Base-by-base conservation (phyloP, 2,797 vertebrate species). In the Miichthys miiuy region DNA sequence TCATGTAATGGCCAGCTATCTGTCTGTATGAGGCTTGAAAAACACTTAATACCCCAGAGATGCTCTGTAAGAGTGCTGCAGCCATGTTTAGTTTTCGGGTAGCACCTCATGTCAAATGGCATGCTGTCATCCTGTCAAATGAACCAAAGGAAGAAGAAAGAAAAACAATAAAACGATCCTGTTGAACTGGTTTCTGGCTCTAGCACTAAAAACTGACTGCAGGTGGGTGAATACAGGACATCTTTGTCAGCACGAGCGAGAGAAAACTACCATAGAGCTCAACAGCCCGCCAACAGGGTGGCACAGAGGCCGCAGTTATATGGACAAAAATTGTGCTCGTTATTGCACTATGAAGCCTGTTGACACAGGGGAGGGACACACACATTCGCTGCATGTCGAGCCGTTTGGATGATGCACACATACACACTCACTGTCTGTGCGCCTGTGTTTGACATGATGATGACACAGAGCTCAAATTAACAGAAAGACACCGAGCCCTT, bases 381-480 rank as follows among this genome's bases (percentile, higher is more conserved):
- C 42, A 27, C 46, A 21, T 56, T 50, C 2, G 30, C 55, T 47
- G 72, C 18, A 38, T 10, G 14, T 72, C 11, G 20, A 47, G 46
- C 34, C 14, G 5, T 25, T 72, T 34, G 42, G 25, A 25, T n/a
- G 48, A 75, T 61, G 41, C 62, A 54, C n/a, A 44, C 16, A 56
- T 4, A 47, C 61, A 70, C 46, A 58, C 75, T 2, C 34, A 38
- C 42, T 64, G 47, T 6, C 23, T 48, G 20, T 52, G 70, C 50
- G 18, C 18, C 27, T 3, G 1, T 13, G 12, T 73, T 73, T 2
- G 23, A 66, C 23, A 65, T 44, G 20, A 21, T 60, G 41, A 72
- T 23, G 67, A 60, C 65, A 55, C 2, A 25, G 47, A 74, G 67
- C 61, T 74, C 52, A 55, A 38, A 61, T 60, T 75, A 66, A 17